Evolutionary conservation across 2,888 invertebrate species (phyloP).

Genomic region (Iphiclides podalirius): DNA sequence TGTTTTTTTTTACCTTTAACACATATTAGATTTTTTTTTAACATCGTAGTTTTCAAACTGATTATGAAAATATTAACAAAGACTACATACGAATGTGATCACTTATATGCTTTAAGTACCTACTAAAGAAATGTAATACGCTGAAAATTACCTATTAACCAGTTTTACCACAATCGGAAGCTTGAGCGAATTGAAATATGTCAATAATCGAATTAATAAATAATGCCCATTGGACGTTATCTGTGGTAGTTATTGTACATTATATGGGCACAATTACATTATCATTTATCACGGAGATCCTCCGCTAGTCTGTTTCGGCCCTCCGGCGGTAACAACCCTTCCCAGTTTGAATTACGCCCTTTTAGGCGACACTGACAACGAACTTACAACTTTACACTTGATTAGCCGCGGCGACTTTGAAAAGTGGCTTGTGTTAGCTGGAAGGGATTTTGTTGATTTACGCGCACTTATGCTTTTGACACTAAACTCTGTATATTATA

Average conservation of each 20-base stretch:
- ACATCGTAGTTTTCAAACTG: no score
- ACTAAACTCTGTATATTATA: neutral
- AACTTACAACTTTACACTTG: constrained; percentile 66
- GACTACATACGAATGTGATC: no score
- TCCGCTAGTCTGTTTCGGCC: constrained; percentile 62
- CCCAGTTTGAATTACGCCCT: constrained; percentile 53
- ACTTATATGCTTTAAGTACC: no score
- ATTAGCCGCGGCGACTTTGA: constrained; percentile 59
- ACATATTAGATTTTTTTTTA: no score
- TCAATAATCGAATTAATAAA: constrained; percentile 28
- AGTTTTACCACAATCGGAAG: no score
- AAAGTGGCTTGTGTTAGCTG: constrained; percentile 43
- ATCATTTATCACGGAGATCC: constrained; percentile 67
- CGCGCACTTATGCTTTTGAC: neutral
- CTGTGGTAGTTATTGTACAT: constrained; percentile 63
- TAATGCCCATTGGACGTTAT: constrained; percentile 39
- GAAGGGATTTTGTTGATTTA: constrained; percentile 34
- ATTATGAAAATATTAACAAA: no score
- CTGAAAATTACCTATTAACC: no score
- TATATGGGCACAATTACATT: constrained; percentile 74
- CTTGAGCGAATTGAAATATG: no score
- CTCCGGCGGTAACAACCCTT: constrained; percentile 59
- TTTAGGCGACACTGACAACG: constrained; percentile 39
- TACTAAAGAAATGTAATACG: no score
- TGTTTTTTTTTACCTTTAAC: no score